Evolutionary conservation across 1,140 invertebrate species (phyloP).

Genomic region (Littorina saxatilis): DNA sequence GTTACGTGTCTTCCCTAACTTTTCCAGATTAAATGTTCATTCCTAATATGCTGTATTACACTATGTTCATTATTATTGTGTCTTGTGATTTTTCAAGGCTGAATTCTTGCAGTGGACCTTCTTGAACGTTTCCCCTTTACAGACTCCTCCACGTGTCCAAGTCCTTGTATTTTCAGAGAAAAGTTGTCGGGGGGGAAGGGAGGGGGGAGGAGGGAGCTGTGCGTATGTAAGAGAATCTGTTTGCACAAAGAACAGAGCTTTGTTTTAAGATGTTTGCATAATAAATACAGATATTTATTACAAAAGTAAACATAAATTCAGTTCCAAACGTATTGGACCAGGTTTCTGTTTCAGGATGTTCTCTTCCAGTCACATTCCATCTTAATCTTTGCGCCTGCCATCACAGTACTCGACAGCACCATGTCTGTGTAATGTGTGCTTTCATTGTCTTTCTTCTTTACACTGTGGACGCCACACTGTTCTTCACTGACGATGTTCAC

Average conservation of each 20-base stretch:
- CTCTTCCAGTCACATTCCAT: constrained; percentile 24
- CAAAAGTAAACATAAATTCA: neutral
- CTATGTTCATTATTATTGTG: too few species aligned
- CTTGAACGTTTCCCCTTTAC: too few species aligned
- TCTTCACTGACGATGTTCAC: neutral
- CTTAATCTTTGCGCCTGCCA: neutral
- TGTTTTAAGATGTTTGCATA: constrained; percentile 15
- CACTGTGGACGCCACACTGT: neutral
- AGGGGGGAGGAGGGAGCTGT: too few species aligned
- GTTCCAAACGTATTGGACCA: constrained; percentile 20
- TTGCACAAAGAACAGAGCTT: constrained; percentile 1
- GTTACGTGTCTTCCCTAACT: too few species aligned
- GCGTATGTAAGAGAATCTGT: constrained; percentile 17
- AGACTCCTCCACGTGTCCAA: too few species aligned
- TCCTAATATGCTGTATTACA: too few species aligned
- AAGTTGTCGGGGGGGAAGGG: too few species aligned
- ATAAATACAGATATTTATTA: constrained; percentile 18
- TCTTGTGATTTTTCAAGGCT: too few species aligned
- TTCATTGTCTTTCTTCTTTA: neutral
- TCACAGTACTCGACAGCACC: neutral
- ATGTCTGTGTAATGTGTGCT: neutral
- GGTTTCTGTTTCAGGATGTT: constrained; percentile 19
- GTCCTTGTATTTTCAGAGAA: too few species aligned
- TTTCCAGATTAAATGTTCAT: too few species aligned
- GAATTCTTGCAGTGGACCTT: too few species aligned